phyloP scores from a whole-genome alignment of 2,888 invertebrate genomes.

The Ctena decussata region DNA sequence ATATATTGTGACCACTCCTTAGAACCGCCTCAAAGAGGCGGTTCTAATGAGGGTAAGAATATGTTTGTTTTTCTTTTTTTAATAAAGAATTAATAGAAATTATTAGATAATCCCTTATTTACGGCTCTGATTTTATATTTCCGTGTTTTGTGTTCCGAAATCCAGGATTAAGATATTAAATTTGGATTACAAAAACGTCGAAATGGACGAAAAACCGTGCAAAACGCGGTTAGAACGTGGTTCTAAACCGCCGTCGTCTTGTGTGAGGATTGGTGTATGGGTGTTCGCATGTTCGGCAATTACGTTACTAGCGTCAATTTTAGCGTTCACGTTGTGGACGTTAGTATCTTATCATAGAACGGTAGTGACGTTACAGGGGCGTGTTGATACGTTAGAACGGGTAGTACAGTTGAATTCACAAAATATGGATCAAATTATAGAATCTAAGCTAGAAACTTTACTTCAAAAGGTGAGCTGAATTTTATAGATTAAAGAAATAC shows the following conservation, averaged over 20 bases:
- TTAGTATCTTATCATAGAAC: constrained; percentile 55
- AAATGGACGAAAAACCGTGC: not conserved
- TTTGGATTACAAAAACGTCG: not conserved
- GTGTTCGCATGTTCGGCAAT: constrained; percentile 37
- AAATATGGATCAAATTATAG: constrained; percentile 52
- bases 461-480: constrained; percentile 42
- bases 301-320: constrained; percentile 39
- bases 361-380: constrained; percentile 39
- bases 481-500: not conserved
- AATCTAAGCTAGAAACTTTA: constrained; percentile 35
- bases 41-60: too few species aligned
- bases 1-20: too few species aligned
- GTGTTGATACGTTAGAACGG: constrained; percentile 50
- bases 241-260: not conserved
- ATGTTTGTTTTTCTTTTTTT: too few species aligned
- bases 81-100: too few species aligned
- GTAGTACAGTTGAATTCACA: constrained; percentile 39
- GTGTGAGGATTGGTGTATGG: constrained; percentile 45
- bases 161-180: not conserved
- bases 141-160: not conserved
- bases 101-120: too few species aligned
- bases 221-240: not conserved
- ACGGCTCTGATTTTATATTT: too few species aligned
- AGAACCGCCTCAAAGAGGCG: too few species aligned
- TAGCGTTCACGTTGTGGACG: constrained; percentile 53